Base-by-base conservation (phyloP, 2,797 vertebrate species). In the Urophycis tenuis region DNA sequence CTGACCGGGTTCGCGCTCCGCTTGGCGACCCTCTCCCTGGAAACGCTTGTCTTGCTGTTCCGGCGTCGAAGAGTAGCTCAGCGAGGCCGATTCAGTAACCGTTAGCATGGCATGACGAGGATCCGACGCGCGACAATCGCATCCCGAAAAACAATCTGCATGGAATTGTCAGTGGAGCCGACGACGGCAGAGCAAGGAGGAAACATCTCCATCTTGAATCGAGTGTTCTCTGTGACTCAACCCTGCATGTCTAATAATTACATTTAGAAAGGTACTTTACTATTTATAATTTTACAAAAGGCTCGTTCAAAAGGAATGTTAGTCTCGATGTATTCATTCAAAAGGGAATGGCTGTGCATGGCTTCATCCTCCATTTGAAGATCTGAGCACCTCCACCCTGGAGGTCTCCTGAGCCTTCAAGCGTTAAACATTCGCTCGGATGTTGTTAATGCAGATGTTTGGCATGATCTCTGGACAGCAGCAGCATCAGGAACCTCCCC, bases 321-420 rank as follows among this genome's bases (percentile, higher is more conserved):
- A 25, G 60, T 67, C 60, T 29, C 2, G 25, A 29, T 29, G 29
- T 29, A 67, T 67, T 29, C 60, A 9, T 67, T 67, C 60, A 60
- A 60, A 60, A 60, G 75, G 33, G 36, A 77, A 25, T 73, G 76
- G 84, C 87, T 88, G 81, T 82, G 91, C 88, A 92, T 91, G 91
- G 89, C 88, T 90, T 91, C 75, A 76, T 39, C 79, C 76, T 86
- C 81, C 41, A 22, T 83, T 85, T 91, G 91, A 93, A 92, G 45
- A 67, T 60, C 86, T 87, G 82, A 85, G 89, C 91, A 92, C 91
- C 89, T 92, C 85, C 86, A 85, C 87, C 76, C 15, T 6, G 71
- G 87, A 90, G 88, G 90, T 80, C 91, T 92, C 88, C 89, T 78
- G 88, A 82, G 35, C 78, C 91, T 92, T 92, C 91, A 93, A 82